A percentile compares a stretch with the other conserved stretches of the same genome.
phyloP scores from a whole-genome alignment of 2,888 invertebrate genomes.

The Lycia hirtaria region DNA sequence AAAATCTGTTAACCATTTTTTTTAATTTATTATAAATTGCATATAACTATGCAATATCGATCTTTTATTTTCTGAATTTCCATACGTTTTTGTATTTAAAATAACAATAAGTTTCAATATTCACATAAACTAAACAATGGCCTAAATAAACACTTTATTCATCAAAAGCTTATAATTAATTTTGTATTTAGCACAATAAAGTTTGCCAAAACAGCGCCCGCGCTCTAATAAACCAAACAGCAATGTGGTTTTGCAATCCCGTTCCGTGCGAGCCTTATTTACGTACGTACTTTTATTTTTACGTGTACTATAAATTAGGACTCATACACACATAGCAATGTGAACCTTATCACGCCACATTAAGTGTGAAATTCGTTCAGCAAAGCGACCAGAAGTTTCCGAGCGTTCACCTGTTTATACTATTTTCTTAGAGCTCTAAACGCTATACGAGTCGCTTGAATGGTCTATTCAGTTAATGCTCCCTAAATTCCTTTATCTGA shows the following conservation, averaged over 20 bases:
- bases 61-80: too few species aligned
- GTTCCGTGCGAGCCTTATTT: conserved; percentile 30
- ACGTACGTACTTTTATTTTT: conserved; percentile 34
- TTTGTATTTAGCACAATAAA: conserved; percentile 15
- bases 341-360: not conserved
- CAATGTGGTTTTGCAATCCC: conserved; percentile 33
- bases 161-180: conserved; percentile 9
- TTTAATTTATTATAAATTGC: too few species aligned
- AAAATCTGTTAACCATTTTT: too few species aligned
- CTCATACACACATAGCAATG: not conserved
- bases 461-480: conserved; percentile 30
- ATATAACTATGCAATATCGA: too few species aligned
- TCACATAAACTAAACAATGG: not conserved
- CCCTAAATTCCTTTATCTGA: conserved; percentile 26
- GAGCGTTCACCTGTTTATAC: conserved; percentile 27
- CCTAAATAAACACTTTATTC: not conserved
- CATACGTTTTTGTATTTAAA: too few species aligned
- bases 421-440: conserved; percentile 26
- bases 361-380: not conserved
- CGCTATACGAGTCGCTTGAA: conserved; percentile 29
- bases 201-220: conserved; percentile 20
- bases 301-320: conserved; percentile 33
- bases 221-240: conserved; percentile 31
- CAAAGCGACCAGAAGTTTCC: conserved; percentile 1
- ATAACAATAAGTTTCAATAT: not conserved